Evolutionary conservation across 2,113 vertebrate genomes (phyloP).

Genomic region (Antechinus stuartii): DNA sequence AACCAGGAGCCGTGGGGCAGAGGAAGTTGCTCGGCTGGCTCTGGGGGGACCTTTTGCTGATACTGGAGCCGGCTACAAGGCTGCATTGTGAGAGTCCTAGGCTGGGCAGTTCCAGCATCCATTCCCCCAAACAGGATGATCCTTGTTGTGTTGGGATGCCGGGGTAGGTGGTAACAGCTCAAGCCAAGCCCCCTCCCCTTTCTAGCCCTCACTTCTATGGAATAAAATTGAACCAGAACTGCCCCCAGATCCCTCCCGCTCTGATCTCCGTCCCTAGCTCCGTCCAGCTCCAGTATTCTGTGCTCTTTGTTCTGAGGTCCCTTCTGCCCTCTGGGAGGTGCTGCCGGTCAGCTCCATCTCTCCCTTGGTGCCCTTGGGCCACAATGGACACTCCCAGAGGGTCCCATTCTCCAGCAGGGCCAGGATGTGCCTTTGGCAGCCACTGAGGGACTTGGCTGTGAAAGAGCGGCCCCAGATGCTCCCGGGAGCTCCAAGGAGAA

Average conservation of each 20-base stretch:
- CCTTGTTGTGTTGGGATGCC: not conserved
- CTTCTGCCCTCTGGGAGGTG: not conserved
- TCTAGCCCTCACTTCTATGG: not conserved
- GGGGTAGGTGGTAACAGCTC: not conserved
- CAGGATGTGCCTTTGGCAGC: not conserved
- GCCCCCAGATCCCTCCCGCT: not conserved
- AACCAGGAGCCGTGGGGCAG: not conserved
- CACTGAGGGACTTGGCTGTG: no score
- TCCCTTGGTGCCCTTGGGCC: not conserved
- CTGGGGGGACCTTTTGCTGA: not conserved
- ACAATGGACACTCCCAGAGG: not conserved
- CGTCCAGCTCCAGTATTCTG: no score
- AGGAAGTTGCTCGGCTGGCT: not conserved
- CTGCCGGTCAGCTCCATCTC: not conserved
- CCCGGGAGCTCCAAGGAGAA: not conserved
- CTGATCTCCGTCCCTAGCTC: no score
- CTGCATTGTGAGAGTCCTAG: not conserved
- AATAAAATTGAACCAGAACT: not conserved
- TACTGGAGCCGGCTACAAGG: not conserved
- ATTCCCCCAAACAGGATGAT: not conserved
- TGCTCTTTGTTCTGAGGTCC: not conserved
- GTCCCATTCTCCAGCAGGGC: not conserved
- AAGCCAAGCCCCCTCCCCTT: not conserved
- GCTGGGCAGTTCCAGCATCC: not conserved
- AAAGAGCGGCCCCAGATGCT: not conserved